Conservation (phyloP, 2,113 vertebrate species). For the Hiodon tergisus region DNA sequence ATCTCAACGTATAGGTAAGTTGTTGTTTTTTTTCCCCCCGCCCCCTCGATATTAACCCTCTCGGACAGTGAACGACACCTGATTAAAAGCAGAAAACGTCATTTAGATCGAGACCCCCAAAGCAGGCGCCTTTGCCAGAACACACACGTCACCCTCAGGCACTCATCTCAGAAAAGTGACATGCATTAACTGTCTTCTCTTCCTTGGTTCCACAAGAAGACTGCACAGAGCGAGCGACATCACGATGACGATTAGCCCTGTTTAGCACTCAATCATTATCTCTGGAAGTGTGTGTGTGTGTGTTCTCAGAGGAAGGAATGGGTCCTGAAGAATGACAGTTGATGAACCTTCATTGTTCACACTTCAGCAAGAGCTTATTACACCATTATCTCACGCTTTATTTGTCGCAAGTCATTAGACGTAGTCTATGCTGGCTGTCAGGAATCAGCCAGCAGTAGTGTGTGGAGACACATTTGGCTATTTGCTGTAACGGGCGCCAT, state of each 20-base stretch:
- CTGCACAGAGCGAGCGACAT: constrained; percentile 35
- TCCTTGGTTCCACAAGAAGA: constrained; percentile 26
- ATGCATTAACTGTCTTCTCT: constrained; percentile 10
- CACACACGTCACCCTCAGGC: background rate
- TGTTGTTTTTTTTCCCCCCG: too few species aligned
- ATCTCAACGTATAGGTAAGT: background rate
- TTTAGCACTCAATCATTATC: constrained; percentile 48
- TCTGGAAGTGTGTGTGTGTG: constrained; percentile 26
- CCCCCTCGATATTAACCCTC: too few species aligned
- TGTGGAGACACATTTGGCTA: background rate
- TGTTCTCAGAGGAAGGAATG: background rate
- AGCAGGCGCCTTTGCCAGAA: constrained; percentile 15
- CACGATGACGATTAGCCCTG: constrained; percentile 43
- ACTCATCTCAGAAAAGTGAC: background rate
- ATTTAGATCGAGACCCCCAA: constrained; percentile 18
- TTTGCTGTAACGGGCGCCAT: background rate
- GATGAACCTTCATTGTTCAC: constrained; percentile 32
- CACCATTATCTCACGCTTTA: constrained; percentile 28
- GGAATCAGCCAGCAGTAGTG: background rate
- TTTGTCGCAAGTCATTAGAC: constrained; percentile 38
- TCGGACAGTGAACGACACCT: background rate
- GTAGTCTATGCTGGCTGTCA: constrained; percentile 8
- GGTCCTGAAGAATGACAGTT: constrained; percentile 28
- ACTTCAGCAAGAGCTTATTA: constrained; percentile 33
- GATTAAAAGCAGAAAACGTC: constrained; percentile 24